Evolutionary conservation across 2,888 invertebrate species (phyloP), one percentile per base, ranked within the genome.

Genomic region (Microplitis deprimator): DNA sequence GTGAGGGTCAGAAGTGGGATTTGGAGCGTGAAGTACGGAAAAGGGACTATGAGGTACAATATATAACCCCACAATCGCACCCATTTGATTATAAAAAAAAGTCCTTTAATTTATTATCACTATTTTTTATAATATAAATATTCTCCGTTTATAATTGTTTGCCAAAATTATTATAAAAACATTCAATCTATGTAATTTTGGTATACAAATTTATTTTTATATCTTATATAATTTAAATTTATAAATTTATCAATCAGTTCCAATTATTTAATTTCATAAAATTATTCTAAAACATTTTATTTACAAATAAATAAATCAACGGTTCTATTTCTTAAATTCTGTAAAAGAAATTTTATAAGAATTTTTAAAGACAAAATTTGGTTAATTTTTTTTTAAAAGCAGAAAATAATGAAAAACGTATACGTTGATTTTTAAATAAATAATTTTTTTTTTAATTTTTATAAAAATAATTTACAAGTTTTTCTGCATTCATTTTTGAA

Each of bases 1-100:
- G 98, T 94, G 98, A 98, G 94, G 96, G 97, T 93, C 97, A 97
- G 93, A 98, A 98, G 94, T 99, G 98, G 96, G 99, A 99, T 96
- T 97, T 99, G 96, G 99, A 99, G 95, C 96, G 96, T 93, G 97
- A 98, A 95, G 98, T 98, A 93, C 96, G 97, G 93, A 98, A 97
- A 94, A 97, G 97, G 95, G 98, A 98, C 93, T 98, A 96, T 94
- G 98, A 98, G 97, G 98, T 98, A 95, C 94, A 87, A 85, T 82
- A 85, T 82, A 82, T 82, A 77, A 81, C 76, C 80, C 81, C 78
- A 76, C 68, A 75, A 78, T 81, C 79, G 82, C 77, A 79, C 76
- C 79, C 80, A 73, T 67, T 60, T 59, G 16, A 77, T 17, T 29
- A 29, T n/a, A 64, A 29, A 39, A 29, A 41, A 29, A 39, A 29